Base-by-base conservation (phyloP, 1,140 invertebrate genomes). In the Apis florea region DNA sequence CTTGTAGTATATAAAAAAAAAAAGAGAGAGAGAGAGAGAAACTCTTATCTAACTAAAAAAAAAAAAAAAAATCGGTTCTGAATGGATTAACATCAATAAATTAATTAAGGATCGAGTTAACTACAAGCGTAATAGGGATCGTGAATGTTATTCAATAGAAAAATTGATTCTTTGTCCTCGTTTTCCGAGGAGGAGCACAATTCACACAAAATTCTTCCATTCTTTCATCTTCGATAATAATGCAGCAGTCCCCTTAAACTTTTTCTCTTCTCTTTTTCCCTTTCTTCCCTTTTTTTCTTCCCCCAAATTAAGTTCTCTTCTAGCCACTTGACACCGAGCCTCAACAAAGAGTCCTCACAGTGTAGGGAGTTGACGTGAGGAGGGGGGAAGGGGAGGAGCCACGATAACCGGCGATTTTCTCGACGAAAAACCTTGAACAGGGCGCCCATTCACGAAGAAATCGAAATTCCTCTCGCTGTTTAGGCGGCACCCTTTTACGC, bases 391-490 rank as follows among this genome's bases (percentile, higher is more conserved):
- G 31, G 31, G 31, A n/a, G 4, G 31, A 71, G 21, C 8, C 21
- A 6, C 26, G 58, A 58, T 68, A 26, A 70, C 51, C 51, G 54
- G 31, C 56, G 73, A 84, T 84, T 88, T 85, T 66, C 79, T 79
- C 80, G 71, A 79, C 58, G 49, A 70, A 53, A 77, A 78, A 83
- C 81, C 81, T 85, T 83, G 82, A 90, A 92, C 90, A 90, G 85
- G 81, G 85, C 47, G 31, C 31, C 83, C 86, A 90, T 91, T 92
- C 89, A 92, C 83, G 76, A 69, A 74, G 53, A 82, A 90, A 90
- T 90, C 82, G 82, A 91, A 88, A 88, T 85, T 82, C 83, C 61
- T 40, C 31, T 75, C 63, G 74, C 71, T 40, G 80, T 83, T 83
- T 71, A 84, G 80, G 53, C 63, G 77, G 70, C 79, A 49, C 53